Evolutionary conservation across 2,113 vertebrate genomes (phyloP).

Genomic region (Astatotilapia flaviijosephi): DNA sequence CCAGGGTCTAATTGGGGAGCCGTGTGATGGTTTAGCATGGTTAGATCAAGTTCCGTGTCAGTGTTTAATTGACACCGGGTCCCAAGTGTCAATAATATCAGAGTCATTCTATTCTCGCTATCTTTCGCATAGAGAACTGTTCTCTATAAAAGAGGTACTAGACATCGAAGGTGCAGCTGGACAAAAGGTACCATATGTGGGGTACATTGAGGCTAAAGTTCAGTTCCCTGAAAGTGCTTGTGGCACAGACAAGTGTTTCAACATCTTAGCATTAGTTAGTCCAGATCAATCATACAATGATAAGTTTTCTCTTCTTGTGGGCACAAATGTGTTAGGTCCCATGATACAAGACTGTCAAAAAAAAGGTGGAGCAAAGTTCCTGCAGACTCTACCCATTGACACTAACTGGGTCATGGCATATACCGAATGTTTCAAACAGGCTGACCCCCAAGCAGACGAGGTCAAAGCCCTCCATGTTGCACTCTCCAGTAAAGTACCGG

Average conservation of each 20-base stretch:
- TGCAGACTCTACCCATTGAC: neutral
- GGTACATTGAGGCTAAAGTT: neutral
- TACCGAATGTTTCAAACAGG: accelerated
- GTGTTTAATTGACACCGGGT: neutral
- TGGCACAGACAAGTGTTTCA: neutral
- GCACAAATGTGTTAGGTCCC: neutral
- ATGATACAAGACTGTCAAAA: neutral
- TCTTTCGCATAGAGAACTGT: neutral
- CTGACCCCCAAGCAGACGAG: accelerated
- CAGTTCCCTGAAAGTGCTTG: neutral
- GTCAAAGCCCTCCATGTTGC: too few species aligned
- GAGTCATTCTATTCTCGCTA: neutral
- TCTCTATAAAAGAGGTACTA: neutral
- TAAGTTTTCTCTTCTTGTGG: neutral
- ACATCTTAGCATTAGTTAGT: neutral
- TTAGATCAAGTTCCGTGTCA: neutral
- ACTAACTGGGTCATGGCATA: neutral
- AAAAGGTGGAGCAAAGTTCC: neutral
- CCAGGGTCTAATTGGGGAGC: too few species aligned
- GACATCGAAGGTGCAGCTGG: accelerated
- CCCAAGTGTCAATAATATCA: neutral
- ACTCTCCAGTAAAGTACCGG: accelerated
- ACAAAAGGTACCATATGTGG: neutral
- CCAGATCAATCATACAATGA: neutral
- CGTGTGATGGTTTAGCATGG: too few species aligned